Conservation (phyloP, 2,113 vertebrate genomes). For the Carettochelys insculpta region DNA sequence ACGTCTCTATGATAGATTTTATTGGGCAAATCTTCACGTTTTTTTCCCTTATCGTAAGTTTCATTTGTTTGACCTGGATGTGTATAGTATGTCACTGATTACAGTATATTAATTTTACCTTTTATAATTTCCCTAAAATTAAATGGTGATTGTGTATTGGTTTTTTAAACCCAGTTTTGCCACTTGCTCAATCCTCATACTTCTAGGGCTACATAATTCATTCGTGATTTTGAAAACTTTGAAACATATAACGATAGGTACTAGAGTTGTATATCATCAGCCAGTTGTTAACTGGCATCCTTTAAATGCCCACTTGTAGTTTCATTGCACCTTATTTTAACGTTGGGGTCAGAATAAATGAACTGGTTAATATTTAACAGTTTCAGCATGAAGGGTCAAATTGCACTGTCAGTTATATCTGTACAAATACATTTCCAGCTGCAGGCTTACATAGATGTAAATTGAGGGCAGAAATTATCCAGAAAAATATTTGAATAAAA, state of each 20-base stretch:
- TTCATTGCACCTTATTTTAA: not conserved
- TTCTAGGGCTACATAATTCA: not conserved
- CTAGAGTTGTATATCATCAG: not conserved
- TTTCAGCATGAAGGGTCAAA: not conserved
- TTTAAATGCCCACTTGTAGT: not conserved
- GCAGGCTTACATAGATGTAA: not conserved
- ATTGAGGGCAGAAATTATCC: not conserved
- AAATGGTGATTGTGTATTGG: not conserved
- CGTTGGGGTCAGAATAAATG: not conserved
- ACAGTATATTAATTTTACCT: not conserved
- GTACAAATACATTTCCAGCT: not conserved
- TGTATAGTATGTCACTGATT: not conserved
- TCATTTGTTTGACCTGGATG: not conserved
- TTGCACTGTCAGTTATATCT: not conserved
- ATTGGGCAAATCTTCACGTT: not conserved
- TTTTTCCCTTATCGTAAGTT: not conserved
- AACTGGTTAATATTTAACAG: not conserved
- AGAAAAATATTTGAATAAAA: not conserved
- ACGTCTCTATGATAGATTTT: not conserved
- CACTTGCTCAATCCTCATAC: not conserved
- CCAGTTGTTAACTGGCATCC: not conserved
- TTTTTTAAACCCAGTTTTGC: not conserved
- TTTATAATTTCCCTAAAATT: not conserved
- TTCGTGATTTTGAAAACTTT: not conserved
- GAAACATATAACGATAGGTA: not conserved